Evolutionary conservation across 2,888 invertebrate genomes (phyloP).

Genomic region (Caenorhabditis wallacei): DNA sequence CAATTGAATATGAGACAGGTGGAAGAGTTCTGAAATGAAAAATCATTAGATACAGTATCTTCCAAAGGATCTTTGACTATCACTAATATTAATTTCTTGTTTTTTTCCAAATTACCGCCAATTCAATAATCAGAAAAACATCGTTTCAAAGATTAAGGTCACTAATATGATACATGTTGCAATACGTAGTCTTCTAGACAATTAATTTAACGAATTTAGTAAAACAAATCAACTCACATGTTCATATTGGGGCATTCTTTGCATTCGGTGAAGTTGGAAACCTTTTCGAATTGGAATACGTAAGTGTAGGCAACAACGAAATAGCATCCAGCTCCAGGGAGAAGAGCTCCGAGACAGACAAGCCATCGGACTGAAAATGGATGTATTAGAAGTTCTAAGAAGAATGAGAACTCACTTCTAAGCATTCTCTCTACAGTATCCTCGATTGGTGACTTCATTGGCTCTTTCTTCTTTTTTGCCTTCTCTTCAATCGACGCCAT

Average conservation of each 20-base stretch:
- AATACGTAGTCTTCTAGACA: not conserved
- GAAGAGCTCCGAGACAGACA: constrained; percentile 76
- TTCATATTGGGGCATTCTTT: constrained; percentile 77
- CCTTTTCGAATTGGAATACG: constrained; percentile 79
- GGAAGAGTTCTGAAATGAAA: constrained; percentile 77
- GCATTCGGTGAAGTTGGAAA: constrained; percentile 77
- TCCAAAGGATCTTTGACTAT: not conserved
- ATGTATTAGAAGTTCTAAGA: not conserved
- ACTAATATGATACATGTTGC: constrained; percentile 7
- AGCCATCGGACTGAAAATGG: constrained; percentile 69
- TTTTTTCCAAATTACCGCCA: not conserved
- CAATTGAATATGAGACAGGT: constrained; percentile 81
- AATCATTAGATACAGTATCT: not conserved
- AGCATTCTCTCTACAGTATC: constrained; percentile 64
- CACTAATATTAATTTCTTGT: not conserved
- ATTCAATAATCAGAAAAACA: constrained; percentile 13
- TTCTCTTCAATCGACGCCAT: constrained; percentile 18
- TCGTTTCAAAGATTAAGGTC: constrained; percentile 30
- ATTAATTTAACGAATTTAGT: not conserved
- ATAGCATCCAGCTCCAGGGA: constrained; percentile 82
- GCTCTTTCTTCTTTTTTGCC: constrained; percentile 50
- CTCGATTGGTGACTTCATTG: constrained; percentile 65
- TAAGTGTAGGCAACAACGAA: constrained; percentile 80
- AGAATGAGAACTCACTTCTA: constrained; percentile 46
- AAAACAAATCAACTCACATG: constrained; percentile 69